Evolutionary conservation across 1,140 invertebrate genomes (phyloP).

Genomic region (Nasonia giraulti): DNA sequence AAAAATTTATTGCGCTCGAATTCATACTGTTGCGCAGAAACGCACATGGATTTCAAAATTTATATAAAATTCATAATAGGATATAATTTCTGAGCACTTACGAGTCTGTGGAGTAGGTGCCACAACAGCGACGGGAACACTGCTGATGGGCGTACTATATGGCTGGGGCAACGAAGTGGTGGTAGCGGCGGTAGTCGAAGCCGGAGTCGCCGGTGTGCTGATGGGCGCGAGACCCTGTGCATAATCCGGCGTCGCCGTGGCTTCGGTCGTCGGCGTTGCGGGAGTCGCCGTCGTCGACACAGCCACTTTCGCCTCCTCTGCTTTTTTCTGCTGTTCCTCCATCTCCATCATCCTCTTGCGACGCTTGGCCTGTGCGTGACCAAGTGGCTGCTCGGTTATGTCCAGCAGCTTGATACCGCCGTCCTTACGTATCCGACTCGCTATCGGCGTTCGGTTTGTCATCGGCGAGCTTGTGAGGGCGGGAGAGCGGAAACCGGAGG

Average conservation of each 20-base stretch:
- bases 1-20: not conserved
- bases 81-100: constrained; percentile 54
- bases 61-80: too few species aligned
- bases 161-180: constrained; percentile 41
- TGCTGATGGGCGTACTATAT: constrained; percentile 47
- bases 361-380: constrained; percentile 78
- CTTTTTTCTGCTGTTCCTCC: constrained; percentile 85
- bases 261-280: constrained; percentile 71
- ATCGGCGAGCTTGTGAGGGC: constrained; percentile 76
- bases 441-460: constrained; percentile 72
- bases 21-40: not conserved
- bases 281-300: constrained; percentile 71
- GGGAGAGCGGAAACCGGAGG: constrained; percentile 79
- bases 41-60: too few species aligned
- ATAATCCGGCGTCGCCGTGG: constrained; percentile 81
- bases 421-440: constrained; percentile 82
- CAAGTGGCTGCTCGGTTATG: constrained; percentile 92
- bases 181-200: constrained; percentile 19
- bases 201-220: constrained; percentile 72
- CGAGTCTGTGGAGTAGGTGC: constrained; percentile 62
- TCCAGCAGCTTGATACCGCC: constrained; percentile 95
- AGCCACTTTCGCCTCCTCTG: constrained; percentile 76
- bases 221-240: constrained; percentile 81
- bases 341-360: constrained; percentile 80
- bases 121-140: constrained; percentile 49